Evolutionary conservation across 2,888 invertebrate species (phyloP).

Genomic region (Leucophora obtusa): DNA sequence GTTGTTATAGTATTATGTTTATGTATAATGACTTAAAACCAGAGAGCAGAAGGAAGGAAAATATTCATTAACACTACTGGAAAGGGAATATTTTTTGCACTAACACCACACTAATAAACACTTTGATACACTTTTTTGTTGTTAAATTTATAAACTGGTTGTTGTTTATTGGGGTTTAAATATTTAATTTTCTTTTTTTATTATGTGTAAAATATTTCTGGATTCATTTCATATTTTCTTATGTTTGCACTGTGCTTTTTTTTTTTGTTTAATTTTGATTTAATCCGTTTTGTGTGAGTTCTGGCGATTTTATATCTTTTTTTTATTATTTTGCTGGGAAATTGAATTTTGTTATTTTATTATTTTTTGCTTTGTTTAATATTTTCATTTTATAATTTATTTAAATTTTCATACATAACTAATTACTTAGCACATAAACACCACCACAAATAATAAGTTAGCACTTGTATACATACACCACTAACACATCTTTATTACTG

Average conservation of each 20-base stretch:
- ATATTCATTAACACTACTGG: too few species aligned
- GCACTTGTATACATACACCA: background rate
- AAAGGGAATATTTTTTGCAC: background rate
- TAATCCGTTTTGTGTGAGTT: background rate
- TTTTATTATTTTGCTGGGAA: background rate
- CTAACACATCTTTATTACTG: background rate
- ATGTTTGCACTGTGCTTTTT: background rate
- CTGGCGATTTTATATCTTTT: background rate
- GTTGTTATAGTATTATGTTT: background rate
- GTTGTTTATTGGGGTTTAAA: too few species aligned
- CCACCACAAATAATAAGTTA: background rate
- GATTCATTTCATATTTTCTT: too few species aligned
- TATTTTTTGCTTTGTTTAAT: background rate
- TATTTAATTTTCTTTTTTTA: too few species aligned
- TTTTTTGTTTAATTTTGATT: background rate
- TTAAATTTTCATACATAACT: slow-evolving; percentile 1
- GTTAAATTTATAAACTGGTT: too few species aligned
- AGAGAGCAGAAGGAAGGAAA: too few species aligned
- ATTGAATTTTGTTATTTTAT: background rate
- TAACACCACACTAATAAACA: too few species aligned
- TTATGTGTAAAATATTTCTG: too few species aligned
- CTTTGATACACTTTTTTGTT: too few species aligned
- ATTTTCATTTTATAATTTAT: background rate
- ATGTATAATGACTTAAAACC: slow-evolving; percentile 9
- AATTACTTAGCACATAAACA: background rate